Evolutionary conservation across 2,113 vertebrate species (phyloP).

Genomic region (Sylvietta virens): DNA sequence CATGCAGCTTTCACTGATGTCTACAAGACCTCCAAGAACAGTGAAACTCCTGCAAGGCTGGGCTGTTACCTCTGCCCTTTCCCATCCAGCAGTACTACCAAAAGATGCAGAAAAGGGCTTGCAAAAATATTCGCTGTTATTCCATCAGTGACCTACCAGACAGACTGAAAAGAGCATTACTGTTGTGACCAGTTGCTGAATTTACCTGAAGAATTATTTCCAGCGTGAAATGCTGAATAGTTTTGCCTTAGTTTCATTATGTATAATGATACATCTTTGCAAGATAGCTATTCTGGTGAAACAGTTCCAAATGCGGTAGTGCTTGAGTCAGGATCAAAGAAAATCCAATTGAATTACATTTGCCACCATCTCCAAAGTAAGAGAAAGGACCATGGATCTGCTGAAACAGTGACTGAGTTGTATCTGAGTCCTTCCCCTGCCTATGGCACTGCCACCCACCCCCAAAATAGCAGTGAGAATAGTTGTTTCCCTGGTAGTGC

Average conservation of each 20-base stretch:
- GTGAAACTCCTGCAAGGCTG: background rate
- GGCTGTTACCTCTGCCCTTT: background rate
- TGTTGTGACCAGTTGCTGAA: background rate
- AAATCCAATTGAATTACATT: background rate
- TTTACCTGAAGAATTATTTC: background rate
- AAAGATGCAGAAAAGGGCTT: background rate
- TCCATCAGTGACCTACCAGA: background rate
- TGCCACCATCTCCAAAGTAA: background rate
- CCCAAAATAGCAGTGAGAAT: background rate
- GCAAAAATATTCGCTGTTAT: background rate
- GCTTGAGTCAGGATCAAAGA: background rate
- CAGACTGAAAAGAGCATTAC: background rate
- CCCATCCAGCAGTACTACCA: background rate
- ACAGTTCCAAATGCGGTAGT: background rate
- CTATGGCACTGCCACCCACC: background rate
- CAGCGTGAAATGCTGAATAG: background rate
- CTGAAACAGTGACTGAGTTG: background rate
- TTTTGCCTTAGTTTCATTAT: background rate
- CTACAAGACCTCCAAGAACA: background rate
- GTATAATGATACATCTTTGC: background rate
- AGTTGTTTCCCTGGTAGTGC: background rate
- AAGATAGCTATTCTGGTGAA: background rate
- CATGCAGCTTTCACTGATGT: background rate
- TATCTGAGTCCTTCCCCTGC: background rate
- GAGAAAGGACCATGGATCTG: background rate